These are phyloP conservation scores for Littorina saxatilis DNA, from an alignment of 1,140 invertebrate genomes.

Conservation along the genomic window DNA sequence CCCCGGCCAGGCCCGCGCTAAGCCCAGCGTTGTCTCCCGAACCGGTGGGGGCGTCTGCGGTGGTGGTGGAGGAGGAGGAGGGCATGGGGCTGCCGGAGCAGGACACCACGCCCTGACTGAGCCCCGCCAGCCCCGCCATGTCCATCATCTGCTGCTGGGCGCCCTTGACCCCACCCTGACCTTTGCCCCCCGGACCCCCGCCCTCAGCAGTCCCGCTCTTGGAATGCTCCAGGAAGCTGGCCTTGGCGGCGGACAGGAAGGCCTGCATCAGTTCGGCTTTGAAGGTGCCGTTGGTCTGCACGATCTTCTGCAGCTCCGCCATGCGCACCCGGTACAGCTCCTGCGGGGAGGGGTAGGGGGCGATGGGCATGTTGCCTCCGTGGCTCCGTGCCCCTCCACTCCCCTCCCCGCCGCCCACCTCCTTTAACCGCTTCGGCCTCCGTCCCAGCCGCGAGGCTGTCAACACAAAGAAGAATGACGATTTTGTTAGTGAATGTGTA, in stretches of 20 bases:
- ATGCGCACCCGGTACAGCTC: slow-evolving; percentile 66
- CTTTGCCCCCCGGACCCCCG: not conserved
- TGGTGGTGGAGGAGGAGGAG: not conserved
- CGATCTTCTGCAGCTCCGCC: slow-evolving; percentile 69
- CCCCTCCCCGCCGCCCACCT: slow-evolving; percentile 57
- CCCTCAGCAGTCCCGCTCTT: too few species aligned
- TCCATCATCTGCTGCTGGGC: not conserved
- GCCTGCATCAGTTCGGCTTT: slow-evolving; percentile 71
- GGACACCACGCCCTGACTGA: not conserved
- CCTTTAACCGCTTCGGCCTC: slow-evolving; percentile 74
- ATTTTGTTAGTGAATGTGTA: too few species aligned
- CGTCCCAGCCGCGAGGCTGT: slow-evolving; percentile 75
- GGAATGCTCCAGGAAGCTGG: slow-evolving; percentile 68
- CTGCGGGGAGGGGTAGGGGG: slow-evolving; percentile 68
- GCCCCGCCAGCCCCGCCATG: not conserved
- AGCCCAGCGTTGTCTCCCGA: not conserved
- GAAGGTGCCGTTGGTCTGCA: slow-evolving; percentile 68
- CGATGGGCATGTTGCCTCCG: slow-evolving; percentile 65
- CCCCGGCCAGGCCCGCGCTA: not conserved
- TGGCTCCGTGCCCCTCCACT: slow-evolving; percentile 41
- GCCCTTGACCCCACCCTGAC: not conserved
- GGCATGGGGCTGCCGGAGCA: not conserved
- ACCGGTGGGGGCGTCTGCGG: not conserved
- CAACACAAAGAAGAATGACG: slow-evolving; percentile 49
- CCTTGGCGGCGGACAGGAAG: slow-evolving; percentile 66